Percentiles rank a stretch among this genome's conserved stretches.
phyloP scores from a whole-genome alignment of 1,140 invertebrate species.

The Macrosteles quadrilineatus region DNA sequence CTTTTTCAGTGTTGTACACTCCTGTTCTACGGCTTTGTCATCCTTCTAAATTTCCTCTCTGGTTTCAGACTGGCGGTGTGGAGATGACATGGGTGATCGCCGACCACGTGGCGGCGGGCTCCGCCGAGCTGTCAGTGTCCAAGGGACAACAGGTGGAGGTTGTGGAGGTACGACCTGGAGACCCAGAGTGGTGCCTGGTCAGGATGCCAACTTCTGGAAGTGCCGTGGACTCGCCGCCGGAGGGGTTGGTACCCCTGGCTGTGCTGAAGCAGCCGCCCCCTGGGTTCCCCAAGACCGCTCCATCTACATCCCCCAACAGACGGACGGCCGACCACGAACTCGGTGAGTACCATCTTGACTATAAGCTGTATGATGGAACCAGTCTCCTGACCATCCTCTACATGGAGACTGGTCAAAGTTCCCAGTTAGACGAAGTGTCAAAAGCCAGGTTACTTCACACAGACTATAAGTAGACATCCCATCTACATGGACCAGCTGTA shows the following conservation, averaged over 20 bases:
- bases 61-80: slow-evolving; percentile 52
- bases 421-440: too few species aligned
- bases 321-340: slow-evolving; percentile 46
- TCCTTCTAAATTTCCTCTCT: too few species aligned
- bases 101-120: slow-evolving; percentile 70
- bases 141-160: slow-evolving; percentile 94
- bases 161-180: slow-evolving; percentile 64
- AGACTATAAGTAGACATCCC: too few species aligned
- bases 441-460: too few species aligned
- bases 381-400: too few species aligned
- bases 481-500: too few species aligned
- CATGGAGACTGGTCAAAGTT: too few species aligned
- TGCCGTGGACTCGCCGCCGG: slow-evolving; percentile 60
- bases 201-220: slow-evolving; percentile 58
- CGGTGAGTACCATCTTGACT: slow-evolving; percentile 41
- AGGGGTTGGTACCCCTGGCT: slow-evolving; percentile 80
- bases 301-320: slow-evolving; percentile 63
- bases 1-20: too few species aligned
- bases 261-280: slow-evolving; percentile 76
- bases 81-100: slow-evolving; percentile 88
- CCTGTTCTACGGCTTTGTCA: too few species aligned
- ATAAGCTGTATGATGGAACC: too few species aligned
- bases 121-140: slow-evolving; percentile 72
- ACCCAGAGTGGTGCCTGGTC: slow-evolving; percentile 65
- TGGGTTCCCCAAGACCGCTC: slow-evolving; percentile 42